Evolutionary conservation across 2,113 vertebrate species (phyloP).

Genomic region (Tor tambroides): DNA sequence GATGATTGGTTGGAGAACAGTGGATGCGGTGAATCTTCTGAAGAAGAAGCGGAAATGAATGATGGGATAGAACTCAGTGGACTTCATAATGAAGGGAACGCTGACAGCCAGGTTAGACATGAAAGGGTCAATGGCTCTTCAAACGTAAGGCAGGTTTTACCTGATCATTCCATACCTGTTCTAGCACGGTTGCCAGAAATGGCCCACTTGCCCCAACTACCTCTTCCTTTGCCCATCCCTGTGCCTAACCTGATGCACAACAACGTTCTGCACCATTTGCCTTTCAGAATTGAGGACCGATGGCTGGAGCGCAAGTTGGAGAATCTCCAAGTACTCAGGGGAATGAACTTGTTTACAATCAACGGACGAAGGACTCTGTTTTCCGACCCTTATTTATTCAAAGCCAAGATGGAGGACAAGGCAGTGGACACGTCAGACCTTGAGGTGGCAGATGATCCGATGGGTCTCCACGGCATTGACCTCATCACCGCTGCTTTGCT

Average conservation of each 20-base stretch:
- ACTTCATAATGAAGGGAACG: constrained; percentile 74
- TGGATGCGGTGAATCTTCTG: constrained; percentile 81
- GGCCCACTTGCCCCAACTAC: constrained; percentile 68
- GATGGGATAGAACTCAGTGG: constrained; percentile 68
- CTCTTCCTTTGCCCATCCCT: constrained; percentile 70
- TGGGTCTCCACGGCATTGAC: constrained; percentile 97
- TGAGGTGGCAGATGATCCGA: constrained; percentile 93
- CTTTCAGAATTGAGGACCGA: constrained; percentile 78
- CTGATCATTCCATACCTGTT: constrained; percentile 74
- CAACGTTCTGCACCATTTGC: constrained; percentile 78
- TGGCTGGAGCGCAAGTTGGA: constrained; percentile 84
- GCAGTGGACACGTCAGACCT: constrained; percentile 96
- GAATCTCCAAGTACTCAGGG: constrained; percentile 82
- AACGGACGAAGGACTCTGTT: constrained; percentile 82
- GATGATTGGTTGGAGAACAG: constrained; percentile 78
- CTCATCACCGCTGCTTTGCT: constrained; percentile 95
- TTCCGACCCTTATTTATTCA: constrained; percentile 83
- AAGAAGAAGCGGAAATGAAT: constrained; percentile 69
- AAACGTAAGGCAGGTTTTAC: constrained; percentile 69
- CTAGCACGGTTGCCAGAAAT: constrained; percentile 60
- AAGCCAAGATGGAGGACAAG: constrained; percentile 93
- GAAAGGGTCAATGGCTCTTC: constrained; percentile 74
- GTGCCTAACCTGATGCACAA: constrained; percentile 80
- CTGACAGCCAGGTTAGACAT: constrained; percentile 26
- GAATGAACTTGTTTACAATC: constrained; percentile 83